Conservation (phyloP, 2,888 invertebrate genomes). For the Tipula lateralis region DNA sequence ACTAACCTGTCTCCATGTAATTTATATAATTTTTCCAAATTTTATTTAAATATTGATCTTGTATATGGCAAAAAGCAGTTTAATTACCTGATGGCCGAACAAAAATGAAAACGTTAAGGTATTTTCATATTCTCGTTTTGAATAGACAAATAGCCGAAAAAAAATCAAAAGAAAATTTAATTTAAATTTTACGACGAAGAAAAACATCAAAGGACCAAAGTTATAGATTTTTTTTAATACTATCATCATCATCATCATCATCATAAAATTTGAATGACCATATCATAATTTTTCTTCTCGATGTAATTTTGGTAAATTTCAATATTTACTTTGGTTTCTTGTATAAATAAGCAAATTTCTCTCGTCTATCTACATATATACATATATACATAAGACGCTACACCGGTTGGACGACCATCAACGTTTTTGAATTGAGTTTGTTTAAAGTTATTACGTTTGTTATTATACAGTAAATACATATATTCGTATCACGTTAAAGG, state of each 20-base stretch:
- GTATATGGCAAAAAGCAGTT: neutral
- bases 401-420: neutral
- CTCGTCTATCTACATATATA: neutral
- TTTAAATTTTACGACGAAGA: conserved; percentile 1
- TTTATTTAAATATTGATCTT: too few species aligned
- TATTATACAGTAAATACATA: too few species aligned
- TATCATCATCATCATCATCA: conserved; percentile 2
- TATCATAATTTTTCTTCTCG: neutral
- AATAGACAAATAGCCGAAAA: neutral
- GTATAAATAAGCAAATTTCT: neutral
- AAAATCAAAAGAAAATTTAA: neutral
- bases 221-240: neutral
- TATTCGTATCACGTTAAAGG: conserved; percentile 1
- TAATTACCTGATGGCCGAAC: neutral
- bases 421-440: neutral
- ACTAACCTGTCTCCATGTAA: too few species aligned
- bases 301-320: neutral
- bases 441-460: neutral
- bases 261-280: conserved; percentile 19
- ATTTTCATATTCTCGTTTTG: neutral
- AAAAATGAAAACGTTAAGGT: neutral
- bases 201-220: neutral
- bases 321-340: neutral
- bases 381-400: neutral
- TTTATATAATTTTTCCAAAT: neutral